phyloP scores from a whole-genome alignment of 2,888 invertebrate genomes.

The Volucella bombylans region DNA sequence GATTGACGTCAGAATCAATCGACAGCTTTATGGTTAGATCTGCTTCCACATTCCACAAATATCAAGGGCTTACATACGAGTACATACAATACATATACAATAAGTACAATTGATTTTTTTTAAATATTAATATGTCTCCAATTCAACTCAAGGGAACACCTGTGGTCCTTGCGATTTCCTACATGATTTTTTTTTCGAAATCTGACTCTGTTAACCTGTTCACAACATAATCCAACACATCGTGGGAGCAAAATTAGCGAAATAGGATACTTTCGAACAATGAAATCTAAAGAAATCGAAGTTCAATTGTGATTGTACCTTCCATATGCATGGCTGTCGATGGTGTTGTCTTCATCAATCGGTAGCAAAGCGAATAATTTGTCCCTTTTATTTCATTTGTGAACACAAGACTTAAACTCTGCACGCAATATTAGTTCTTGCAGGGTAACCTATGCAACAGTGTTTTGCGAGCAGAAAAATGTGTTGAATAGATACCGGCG shows the following conservation, averaged over 20 bases:
- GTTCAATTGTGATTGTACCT: constrained; percentile 38
- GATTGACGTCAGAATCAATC: constrained; percentile 9
- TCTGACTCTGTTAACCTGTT: constrained; percentile 55
- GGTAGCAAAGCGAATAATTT: constrained; percentile 70
- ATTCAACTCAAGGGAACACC: background rate
- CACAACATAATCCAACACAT: constrained; percentile 28
- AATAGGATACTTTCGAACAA: constrained; percentile 55
- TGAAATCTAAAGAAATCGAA: constrained; percentile 38
- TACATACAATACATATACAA: constrained; percentile 25
- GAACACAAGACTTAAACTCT: constrained; percentile 33
- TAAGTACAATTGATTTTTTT: constrained; percentile 3
- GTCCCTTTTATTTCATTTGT: constrained; percentile 61
- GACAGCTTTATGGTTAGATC: constrained; percentile 22
- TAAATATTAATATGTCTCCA: background rate
- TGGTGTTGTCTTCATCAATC: constrained; percentile 69
- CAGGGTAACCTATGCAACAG: constrained; percentile 29
- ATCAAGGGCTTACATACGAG: background rate
- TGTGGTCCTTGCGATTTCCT: constrained; percentile 4
- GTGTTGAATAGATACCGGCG: constrained; percentile 74
- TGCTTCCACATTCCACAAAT: constrained; percentile 39
- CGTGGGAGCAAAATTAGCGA: constrained; percentile 70
- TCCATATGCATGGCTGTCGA: constrained; percentile 31
- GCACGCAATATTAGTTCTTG: constrained; percentile 44
- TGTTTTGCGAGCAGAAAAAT: constrained; percentile 51
- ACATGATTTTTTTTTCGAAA: constrained; percentile 35